A percentile compares a stretch with the other conserved stretches of the same genome.
phyloP scores from a whole-genome alignment of 1,140 invertebrate genomes.

The Dinothrombium tinctorium region DNA sequence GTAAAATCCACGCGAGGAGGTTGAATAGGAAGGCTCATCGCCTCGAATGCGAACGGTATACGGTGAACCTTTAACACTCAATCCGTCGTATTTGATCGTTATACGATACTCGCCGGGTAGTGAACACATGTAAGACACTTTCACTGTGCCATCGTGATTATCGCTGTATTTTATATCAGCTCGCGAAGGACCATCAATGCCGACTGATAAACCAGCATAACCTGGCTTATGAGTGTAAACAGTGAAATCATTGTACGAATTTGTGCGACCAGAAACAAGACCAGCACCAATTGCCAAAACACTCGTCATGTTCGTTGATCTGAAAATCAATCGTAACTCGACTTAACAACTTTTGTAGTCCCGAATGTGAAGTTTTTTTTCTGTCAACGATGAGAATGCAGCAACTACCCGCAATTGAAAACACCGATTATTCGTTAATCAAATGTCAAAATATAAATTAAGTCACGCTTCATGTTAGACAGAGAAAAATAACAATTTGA shows the following conservation, averaged over 20 bases:
- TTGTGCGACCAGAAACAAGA: conserved; percentile 2
- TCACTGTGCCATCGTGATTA: conserved; percentile 85
- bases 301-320: background rate
- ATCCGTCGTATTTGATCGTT: conserved; percentile 81
- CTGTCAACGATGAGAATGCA: no score
- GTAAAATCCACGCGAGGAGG: background rate
- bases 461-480: no score
- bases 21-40: background rate
- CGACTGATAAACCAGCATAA: conserved; percentile 57
- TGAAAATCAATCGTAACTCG: no score
- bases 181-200: conserved; percentile 39
- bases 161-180: conserved; percentile 41
- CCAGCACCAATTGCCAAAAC: conserved; percentile 5
- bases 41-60: conserved; percentile 1
- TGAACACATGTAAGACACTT: conserved; percentile 73
- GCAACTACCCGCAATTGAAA: no score
- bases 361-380: no score
- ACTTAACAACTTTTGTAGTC: no score
- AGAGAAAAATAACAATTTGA: no score
- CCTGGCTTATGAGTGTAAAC: conserved; percentile 83
- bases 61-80: conserved; percentile 61
- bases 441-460: no score
- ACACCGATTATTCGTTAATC: no score
- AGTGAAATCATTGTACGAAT: conserved; percentile 35
- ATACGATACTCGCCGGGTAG: conserved; percentile 94